These are phyloP conservation scores for Sinocyclocheilus maitianheensis DNA, from an alignment of 2,113 vertebrate species.

Conservation along the genomic window DNA sequence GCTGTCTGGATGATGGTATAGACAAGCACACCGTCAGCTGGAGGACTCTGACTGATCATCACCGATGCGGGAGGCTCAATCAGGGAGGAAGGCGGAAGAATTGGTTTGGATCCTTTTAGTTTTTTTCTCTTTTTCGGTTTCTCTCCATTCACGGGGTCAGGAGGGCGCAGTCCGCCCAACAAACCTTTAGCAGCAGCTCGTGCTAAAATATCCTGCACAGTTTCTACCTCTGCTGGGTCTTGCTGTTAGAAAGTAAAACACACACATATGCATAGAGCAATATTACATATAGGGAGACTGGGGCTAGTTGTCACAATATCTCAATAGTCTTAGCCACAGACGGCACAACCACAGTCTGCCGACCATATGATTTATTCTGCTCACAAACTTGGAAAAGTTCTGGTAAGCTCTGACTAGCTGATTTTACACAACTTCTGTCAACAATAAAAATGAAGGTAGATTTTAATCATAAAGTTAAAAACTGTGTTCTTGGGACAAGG, in stretches of 20 bases:
- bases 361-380: background rate
- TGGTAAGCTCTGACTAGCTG: background rate
- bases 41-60: background rate
- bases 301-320: background rate
- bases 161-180: slow-evolving; percentile 4
- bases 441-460: background rate
- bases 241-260: slow-evolving; percentile 54
- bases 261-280: slow-evolving; percentile 1
- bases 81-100: slow-evolving; percentile 49
- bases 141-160: background rate
- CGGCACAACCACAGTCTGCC: background rate
- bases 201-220: slow-evolving; percentile 73
- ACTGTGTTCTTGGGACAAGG: background rate
- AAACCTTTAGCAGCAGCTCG: slow-evolving; percentile 73
- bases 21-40: background rate
- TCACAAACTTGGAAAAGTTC: background rate
- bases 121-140: slow-evolving; percentile 20
- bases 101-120: background rate
- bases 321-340: background rate
- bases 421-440: background rate
- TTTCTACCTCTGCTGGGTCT: slow-evolving; percentile 54
- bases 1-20: background rate
- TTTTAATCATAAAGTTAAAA: background rate
- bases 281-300: background rate
- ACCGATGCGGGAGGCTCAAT: background rate